Base-by-base conservation (phyloP, 2,888 invertebrate genomes). In the Adineta ricciae region DNA sequence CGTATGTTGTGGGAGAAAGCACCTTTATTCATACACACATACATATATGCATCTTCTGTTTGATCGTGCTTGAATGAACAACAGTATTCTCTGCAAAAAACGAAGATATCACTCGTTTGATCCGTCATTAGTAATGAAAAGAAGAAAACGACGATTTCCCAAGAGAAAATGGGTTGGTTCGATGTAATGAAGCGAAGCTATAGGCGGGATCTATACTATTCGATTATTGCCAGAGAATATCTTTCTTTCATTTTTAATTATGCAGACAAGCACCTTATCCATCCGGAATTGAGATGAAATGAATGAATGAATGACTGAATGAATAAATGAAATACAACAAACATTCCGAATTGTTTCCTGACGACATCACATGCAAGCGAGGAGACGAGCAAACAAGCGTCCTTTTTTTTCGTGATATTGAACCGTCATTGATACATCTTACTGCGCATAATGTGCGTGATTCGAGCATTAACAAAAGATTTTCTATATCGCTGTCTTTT, bases 211-310 rank as follows among this genome's bases (percentile, higher is more conserved):
- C 19, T 32, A 64, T 64, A 27, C 64, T 32, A 64, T 64, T 64
- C 64, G 64, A 64, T 64, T 64, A 64, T 64, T 64, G 64, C 27
- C 64, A 64, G 14, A 64, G 64, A 64, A 64, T 64, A 27, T 64
- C 64, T 64, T 64, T 64, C 64, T 64, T 64, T 64, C 64, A 64
- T 64, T 64, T 56, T 64, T 64, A 64, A 64, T 64, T 64, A 64
- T 64, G 11, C 32, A 64, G 64, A 36, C 64, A 64, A 64, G 64
- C 64, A 64, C 64, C 64, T 64, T 64, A 64, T 64, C 64, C 64
- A 64, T 64, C 64, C 64, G 64, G 64, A 64, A 64, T 64, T 32
- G 32, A 64, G 64, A 64, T 64, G 32, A 64, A 64, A 64, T 27
- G 64, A 32, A 32, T 64, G 5, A 64, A 64, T 27, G n/a, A n/a